These are phyloP conservation scores for Rousettus madagascariensis DNA, from an alignment of 2,797 vertebrate species.

Conservation along the genomic window DNA sequence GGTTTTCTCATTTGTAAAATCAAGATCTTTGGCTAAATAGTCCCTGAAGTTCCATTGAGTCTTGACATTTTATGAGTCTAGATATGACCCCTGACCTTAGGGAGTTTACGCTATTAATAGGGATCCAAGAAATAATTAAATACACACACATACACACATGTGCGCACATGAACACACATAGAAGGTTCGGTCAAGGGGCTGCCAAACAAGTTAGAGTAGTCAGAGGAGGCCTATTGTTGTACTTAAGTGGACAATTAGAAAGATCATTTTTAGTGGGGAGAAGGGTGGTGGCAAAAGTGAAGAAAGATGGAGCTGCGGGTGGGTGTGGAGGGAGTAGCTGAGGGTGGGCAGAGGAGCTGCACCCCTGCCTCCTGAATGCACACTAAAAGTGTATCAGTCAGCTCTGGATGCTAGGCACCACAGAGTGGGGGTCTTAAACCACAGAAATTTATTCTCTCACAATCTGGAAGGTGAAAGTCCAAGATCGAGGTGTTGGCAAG, in stretches of 20 bases:
- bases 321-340: background rate
- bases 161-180: background rate
- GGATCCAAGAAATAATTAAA: background rate
- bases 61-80: background rate
- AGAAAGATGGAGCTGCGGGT: too few relatives aligned
- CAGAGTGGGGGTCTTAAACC: background rate
- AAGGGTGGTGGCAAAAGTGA: background rate
- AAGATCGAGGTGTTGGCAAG: too few relatives aligned
- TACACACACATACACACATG: background rate
- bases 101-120: background rate
- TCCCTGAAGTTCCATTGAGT: background rate
- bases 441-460: background rate
- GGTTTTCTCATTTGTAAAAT: background rate
- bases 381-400: fast-evolving
- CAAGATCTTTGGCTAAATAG: background rate
- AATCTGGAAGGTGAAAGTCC: background rate
- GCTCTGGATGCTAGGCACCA: background rate
- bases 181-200: background rate
- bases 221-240: background rate
- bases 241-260: background rate
- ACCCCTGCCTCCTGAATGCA: background rate
- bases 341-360: fast-evolving
- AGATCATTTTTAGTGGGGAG: background rate
- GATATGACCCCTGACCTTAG: background rate
- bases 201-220: background rate